These are phyloP conservation scores for Scaptodrosophila lebanonensis DNA, from an alignment of 1,140 invertebrate species.

Conservation along the genomic window DNA sequence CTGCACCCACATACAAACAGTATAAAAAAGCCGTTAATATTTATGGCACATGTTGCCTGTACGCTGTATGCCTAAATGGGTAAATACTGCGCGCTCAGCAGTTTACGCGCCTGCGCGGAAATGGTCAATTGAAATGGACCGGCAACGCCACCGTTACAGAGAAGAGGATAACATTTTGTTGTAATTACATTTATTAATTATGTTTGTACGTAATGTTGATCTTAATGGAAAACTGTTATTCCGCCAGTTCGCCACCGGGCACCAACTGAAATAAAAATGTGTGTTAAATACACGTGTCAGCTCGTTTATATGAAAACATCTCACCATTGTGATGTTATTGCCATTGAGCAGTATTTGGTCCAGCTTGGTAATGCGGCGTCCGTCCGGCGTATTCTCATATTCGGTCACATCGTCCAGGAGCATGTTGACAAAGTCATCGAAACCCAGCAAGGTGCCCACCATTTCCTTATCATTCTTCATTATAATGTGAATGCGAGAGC, in stretches of 20 bases:
- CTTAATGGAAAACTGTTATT: conserved; percentile 63
- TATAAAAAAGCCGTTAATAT: conserved; percentile 58
- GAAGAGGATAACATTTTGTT: neutral
- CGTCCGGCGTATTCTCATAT: conserved; percentile 97
- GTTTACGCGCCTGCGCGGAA: conserved; percentile 40
- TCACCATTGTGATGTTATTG: conserved; percentile 99
- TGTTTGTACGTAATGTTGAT: conserved; percentile 17
- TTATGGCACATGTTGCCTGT: conserved; percentile 72
- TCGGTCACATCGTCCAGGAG: conserved; percentile 94
- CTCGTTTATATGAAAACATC: neutral
- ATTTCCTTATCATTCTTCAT: conserved; percentile 99
- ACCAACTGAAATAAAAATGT: conserved; percentile 79
- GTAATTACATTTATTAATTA: conserved; percentile 28
- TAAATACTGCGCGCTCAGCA: conserved; percentile 19
- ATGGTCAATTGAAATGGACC: neutral
- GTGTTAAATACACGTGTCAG: too few relatives aligned
- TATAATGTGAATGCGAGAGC: conserved; percentile 98
- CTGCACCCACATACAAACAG: conserved; percentile 41
- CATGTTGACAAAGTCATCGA: conserved; percentile 99
- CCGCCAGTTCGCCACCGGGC: conserved; percentile 84
- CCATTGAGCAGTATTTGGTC: conserved; percentile 99
- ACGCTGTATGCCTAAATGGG: conserved; percentile 17
- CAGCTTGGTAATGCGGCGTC: conserved; percentile 95
- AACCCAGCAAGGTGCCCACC: conserved; percentile 97
- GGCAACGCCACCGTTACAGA: neutral